Evolutionary conservation across 2,888 invertebrate species (phyloP).

Genomic region (Apocheima hispidaria): DNA sequence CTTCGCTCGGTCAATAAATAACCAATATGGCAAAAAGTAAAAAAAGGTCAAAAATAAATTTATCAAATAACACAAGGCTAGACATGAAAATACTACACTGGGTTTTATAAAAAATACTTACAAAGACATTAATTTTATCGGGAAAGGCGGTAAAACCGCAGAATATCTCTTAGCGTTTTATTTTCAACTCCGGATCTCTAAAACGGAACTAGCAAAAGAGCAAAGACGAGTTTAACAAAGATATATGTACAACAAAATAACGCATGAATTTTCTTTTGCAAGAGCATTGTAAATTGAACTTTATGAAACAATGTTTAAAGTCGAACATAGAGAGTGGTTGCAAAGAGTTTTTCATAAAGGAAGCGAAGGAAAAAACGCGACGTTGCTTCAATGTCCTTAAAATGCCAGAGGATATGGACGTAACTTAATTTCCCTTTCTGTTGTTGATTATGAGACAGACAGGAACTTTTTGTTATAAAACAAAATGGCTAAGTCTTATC

Average conservation of each 20-base stretch:
- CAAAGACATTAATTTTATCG: no score
- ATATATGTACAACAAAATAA: slow-evolving; percentile 16
- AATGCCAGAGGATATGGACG: slow-evolving; percentile 16
- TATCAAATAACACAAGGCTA: no score
- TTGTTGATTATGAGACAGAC: not conserved
- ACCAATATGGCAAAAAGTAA: no score
- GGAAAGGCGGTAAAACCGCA: no score
- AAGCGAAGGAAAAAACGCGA: slow-evolving; percentile 1
- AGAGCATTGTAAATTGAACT: not conserved
- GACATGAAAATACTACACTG: no score
- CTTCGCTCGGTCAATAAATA: no score
- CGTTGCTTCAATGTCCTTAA: slow-evolving; percentile 12
- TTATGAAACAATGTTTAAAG: not conserved
- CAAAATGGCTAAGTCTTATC: no score
- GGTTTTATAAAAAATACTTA: no score
- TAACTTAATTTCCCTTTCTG: slow-evolving; percentile 8
- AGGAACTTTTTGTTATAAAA: not conserved
- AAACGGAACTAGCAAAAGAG: slow-evolving; percentile 22
- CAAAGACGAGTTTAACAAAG: slow-evolving; percentile 18
- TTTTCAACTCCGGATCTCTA: slow-evolving; percentile 2
- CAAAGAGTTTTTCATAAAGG: slow-evolving; percentile 4
- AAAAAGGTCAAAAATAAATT: no score
- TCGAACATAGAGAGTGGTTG: not conserved
- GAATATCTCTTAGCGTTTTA: not conserved
- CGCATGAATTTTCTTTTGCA: not conserved